Evolutionary conservation across 2,797 vertebrate genomes (phyloP).

Genomic region (Poeciliopsis infans): DNA sequence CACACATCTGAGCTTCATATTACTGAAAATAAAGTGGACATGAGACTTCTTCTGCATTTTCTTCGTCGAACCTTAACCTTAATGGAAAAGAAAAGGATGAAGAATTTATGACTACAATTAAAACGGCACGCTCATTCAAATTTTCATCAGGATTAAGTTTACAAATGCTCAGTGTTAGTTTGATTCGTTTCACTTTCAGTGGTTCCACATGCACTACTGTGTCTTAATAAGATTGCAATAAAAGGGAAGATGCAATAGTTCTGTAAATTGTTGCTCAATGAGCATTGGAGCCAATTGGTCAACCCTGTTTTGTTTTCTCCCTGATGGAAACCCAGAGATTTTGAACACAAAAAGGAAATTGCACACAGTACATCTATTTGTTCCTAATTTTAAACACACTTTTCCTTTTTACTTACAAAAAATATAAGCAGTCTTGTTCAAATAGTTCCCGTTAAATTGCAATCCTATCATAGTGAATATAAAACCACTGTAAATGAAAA

Average conservation of each 20-base stretch:
- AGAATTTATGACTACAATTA: conserved; percentile 89
- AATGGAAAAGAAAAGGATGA: conserved; percentile 99
- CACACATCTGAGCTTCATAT: conserved; percentile 98
- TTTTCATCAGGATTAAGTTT: conserved; percentile 42
- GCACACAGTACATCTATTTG: not conserved
- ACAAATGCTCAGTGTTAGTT: conserved; percentile 34
- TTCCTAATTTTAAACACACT: not conserved
- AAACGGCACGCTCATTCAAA: conserved; percentile 67
- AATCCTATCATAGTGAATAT: conserved; percentile 4
- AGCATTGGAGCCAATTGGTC: not conserved
- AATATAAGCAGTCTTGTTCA: not conserved
- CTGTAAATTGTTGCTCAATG: not conserved
- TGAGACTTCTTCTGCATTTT: conserved; percentile 98
- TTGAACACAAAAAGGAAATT: not conserved
- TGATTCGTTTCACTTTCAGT: conserved; percentile 49
- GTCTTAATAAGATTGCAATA: not conserved
- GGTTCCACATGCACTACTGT: conserved; percentile 35
- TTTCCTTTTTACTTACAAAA: not conserved
- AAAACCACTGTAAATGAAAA: conserved; percentile 56
- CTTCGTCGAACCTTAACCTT: conserved; percentile 99
- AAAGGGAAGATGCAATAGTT: not conserved
- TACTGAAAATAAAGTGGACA: conserved; percentile 97
- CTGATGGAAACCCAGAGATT: not conserved
- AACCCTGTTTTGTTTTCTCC: not conserved
- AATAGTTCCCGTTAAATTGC: not conserved